Evolutionary conservation across 2,888 invertebrate genomes (phyloP), one percentile per base, ranked within the genome.

Genomic region (Drosophila picticornis): DNA sequence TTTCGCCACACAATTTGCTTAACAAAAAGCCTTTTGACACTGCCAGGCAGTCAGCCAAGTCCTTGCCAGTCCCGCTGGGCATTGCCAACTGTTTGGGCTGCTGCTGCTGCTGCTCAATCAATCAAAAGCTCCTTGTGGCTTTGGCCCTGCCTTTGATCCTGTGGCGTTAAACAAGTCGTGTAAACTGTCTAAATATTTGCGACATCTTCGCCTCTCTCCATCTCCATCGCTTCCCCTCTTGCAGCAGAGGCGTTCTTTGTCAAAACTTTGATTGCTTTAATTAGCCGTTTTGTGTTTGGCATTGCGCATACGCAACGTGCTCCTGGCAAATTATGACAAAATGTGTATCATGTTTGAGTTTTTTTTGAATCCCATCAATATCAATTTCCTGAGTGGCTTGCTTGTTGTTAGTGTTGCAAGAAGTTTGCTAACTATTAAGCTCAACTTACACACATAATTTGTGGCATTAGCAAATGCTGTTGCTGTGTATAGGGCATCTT

Each of bases 21-120:
- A 90, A 88, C 88, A 81, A 88, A 87, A 86, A 88, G 77, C 81
- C 88, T 90, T 86, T 88, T 90, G 90, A 90, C 86, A 83, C 75
- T 59, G 48, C 56, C 59, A 48, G 53, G 55, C 40, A 55, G 53
- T 55, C 50, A 38, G 32, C 29, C 40, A 34, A 34, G 50, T 72
- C 52, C 56, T 57, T 53, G 52, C 13, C 46, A 32, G 46, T 52
- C 70, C 53, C 62, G 43, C 0, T 4, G 34, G 63, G 13, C 48
- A 34, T 22, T 34, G 27, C 31, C 27, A 16, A 19, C 16, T 55
- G 50, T 55, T 48, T 16, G 9, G 60, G 52, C 48, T 43, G 51
- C 67, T 71, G 65, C 11, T 22, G n/a, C 11, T 46, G 16, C 46
- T 25, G 22, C 46, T 25, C 88, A 87, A 87, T 87, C 87, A 87